These are phyloP conservation scores for Thalpophila matura DNA, from an alignment of 2,888 invertebrate species.

Conservation along the genomic window DNA sequence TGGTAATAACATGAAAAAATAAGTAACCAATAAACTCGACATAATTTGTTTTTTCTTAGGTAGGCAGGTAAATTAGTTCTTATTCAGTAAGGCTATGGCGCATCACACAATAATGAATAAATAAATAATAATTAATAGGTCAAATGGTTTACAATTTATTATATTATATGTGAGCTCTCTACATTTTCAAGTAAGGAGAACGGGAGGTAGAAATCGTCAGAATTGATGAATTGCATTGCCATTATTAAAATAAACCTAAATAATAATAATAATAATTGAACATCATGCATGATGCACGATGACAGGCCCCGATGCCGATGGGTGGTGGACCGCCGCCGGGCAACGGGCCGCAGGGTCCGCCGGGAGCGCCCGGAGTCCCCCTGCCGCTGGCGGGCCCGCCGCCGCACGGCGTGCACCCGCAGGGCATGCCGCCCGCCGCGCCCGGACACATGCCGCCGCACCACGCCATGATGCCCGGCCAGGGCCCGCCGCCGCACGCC, in stretches of 20 bases:
- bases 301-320: constrained; percentile 86
- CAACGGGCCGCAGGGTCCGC: constrained; percentile 79
- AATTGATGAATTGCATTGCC: neutral
- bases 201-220: neutral
- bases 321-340: constrained; percentile 84
- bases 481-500: constrained; percentile 74
- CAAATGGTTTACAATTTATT: neutral
- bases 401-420: constrained; percentile 85
- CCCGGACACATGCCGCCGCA: constrained; percentile 80
- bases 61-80: neutral
- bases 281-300: too few relatives aligned
- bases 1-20: constrained; percentile 26
- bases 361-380: constrained; percentile 68
- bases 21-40: constrained; percentile 16
- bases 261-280: neutral
- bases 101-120: neutral
- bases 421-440: constrained; percentile 73
- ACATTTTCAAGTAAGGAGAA: neutral
- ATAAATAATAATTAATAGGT: neutral
- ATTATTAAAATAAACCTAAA: neutral
- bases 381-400: constrained; percentile 75
- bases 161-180: neutral
- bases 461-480: constrained; percentile 81
- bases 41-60: constrained; percentile 17
- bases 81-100: constrained; percentile 56